Conservation (phyloP, 2,888 invertebrate species). For the Crocallis elinguaria region DNA sequence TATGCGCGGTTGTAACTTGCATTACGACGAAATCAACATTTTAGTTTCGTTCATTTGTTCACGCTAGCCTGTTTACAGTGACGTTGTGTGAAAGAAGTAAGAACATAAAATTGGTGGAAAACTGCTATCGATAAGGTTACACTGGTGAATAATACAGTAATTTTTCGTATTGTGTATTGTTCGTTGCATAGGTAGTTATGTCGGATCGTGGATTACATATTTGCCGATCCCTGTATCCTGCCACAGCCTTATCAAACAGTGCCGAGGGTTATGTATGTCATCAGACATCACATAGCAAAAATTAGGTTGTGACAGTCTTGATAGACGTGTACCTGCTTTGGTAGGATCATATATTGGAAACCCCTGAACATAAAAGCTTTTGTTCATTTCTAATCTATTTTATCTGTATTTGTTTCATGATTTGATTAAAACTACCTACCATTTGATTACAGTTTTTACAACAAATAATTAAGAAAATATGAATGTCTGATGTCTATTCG, state of each 20-base stretch:
- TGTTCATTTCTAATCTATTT: neutral
- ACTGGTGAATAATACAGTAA: slow-evolving; percentile 62
- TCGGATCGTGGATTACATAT: slow-evolving; percentile 44
- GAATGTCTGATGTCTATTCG: slow-evolving; percentile 15
- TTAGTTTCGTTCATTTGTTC: slow-evolving; percentile 60
- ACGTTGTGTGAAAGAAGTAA: slow-evolving; percentile 69
- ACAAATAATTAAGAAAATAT: slow-evolving; percentile 7
- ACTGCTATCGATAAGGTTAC: slow-evolving; percentile 49
- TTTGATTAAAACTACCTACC: neutral
- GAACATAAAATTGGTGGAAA: slow-evolving; percentile 58
- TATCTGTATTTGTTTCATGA: neutral
- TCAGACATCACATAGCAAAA: slow-evolving; percentile 24
- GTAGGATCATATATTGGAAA: too few species aligned
- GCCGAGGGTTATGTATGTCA: slow-evolving; percentile 43
- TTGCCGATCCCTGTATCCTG: slow-evolving; percentile 47
- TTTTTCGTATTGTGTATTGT: slow-evolving; percentile 11
- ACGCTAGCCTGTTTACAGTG: slow-evolving; percentile 72
- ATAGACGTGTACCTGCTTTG: too few species aligned
- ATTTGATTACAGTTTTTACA: neutral
- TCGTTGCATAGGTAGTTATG: slow-evolving; percentile 43
- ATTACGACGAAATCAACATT: slow-evolving; percentile 44
- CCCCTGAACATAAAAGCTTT: neutral
- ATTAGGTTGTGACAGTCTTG: slow-evolving; percentile 37
- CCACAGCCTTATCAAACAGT: slow-evolving; percentile 51
- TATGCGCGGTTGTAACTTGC: slow-evolving; percentile 49